A percentile compares a stretch with the other conserved stretches of the same genome.
Conservation (phyloP, 2,888 invertebrate genomes). For the Aphodius granarius region DNA sequence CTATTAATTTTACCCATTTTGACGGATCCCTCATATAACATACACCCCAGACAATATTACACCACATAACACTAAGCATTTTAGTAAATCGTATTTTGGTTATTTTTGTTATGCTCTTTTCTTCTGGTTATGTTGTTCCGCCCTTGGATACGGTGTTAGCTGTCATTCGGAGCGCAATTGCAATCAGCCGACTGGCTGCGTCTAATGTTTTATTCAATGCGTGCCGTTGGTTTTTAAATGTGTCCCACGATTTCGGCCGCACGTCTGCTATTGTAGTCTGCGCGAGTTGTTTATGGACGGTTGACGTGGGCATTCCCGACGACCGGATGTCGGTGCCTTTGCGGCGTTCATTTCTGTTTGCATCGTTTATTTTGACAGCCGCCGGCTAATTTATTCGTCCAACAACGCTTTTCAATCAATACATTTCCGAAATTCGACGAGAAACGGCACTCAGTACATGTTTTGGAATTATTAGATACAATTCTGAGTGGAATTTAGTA, state of each 20-base stretch:
- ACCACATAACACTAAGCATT: too few species aligned
- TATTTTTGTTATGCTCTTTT: too few species aligned
- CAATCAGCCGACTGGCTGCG: neutral
- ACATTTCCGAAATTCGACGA: too few species aligned
- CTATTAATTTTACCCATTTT: neutral
- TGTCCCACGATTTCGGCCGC: neutral
- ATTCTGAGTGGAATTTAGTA: too few species aligned
- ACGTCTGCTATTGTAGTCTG: constrained; percentile 2
- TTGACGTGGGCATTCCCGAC: neutral
- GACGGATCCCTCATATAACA: neutral
- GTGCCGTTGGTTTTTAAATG: neutral
- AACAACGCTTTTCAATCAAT: neutral
- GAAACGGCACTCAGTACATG: too few species aligned
- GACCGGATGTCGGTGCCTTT: neutral
- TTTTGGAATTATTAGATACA: too few species aligned
- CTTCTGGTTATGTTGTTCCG: too few species aligned
- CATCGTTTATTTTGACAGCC: neutral
- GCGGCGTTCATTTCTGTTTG: neutral
- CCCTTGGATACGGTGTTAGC: neutral
- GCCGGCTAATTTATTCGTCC: neutral
- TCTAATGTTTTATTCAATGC: neutral
- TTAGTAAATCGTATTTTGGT: too few species aligned
- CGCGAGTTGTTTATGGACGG: neutral
- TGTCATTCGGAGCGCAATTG: neutral
- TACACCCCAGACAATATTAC: too few species aligned